phyloP scores from a whole-genome alignment of 2,888 invertebrate species.

The Lysandra coridon region DNA sequence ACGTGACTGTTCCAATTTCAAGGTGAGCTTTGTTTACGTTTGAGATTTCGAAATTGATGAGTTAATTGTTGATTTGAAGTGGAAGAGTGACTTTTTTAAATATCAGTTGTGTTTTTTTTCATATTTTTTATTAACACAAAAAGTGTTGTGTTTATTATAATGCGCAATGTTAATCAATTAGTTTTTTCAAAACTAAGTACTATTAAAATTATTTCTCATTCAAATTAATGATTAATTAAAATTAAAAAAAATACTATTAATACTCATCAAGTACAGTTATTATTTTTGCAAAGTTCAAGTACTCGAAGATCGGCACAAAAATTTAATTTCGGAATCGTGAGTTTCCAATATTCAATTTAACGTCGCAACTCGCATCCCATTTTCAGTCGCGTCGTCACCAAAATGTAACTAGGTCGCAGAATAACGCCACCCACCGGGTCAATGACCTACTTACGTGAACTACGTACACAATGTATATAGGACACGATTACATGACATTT shows the following conservation, averaged over 20 bases:
- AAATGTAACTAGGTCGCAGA: slow-evolving; percentile 51
- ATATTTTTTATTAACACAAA: neutral
- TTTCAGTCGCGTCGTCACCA: slow-evolving; percentile 38
- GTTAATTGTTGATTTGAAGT: neutral
- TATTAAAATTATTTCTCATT: neutral
- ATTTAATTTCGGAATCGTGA: neutral
- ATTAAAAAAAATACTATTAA: neutral
- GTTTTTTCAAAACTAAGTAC: neutral
- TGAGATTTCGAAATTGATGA: neutral
- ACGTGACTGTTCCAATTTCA: neutral
- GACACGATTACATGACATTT: neutral
- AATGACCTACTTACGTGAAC: slow-evolving; percentile 45
- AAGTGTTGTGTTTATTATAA: neutral
- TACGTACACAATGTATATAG: slow-evolving; percentile 28
- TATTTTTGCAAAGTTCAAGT: neutral
- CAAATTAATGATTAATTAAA: neutral
- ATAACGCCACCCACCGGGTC: slow-evolving; percentile 48
- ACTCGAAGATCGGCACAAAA: neutral
- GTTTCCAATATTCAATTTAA: neutral
- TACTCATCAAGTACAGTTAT: neutral
- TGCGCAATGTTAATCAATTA: neutral
- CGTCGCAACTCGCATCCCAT: slow-evolving; percentile 32
- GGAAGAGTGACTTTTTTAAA: neutral
- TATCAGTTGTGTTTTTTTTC: neutral
- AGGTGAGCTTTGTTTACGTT: slow-evolving; percentile 1